phyloP scores from a whole-genome alignment of 1,140 invertebrate species.

The Potamilus streckersoni region DNA sequence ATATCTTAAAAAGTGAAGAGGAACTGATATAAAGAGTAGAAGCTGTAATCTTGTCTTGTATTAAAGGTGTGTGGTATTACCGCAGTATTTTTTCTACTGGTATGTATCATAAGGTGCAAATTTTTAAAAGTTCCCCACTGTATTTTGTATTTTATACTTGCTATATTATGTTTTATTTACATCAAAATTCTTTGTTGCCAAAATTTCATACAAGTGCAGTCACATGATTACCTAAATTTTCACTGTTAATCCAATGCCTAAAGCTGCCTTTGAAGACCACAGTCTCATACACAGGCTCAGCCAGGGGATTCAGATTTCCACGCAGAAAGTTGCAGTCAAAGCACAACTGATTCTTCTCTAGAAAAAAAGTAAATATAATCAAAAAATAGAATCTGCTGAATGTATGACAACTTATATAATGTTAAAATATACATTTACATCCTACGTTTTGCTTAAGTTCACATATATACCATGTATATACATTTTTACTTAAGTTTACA shows the following conservation, averaged over 20 bases:
- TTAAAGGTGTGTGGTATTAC: too few relatives aligned
- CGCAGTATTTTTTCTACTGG: too few relatives aligned
- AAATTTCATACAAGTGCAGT: background rate
- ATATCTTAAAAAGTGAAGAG: constrained; percentile 2
- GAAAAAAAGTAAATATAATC: constrained; percentile 18
- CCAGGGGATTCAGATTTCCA: constrained; percentile 40
- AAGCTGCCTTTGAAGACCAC: constrained; percentile 54
- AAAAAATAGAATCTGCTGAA: background rate
- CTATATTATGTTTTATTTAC: background rate
- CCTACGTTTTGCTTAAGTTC: too few relatives aligned
- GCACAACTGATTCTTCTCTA: constrained; percentile 50
- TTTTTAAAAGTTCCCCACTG: too few relatives aligned
- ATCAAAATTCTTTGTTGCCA: background rate
- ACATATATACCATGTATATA: too few relatives aligned
- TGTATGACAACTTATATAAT: background rate
- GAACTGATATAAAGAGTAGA: constrained; percentile 1
- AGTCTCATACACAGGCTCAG: constrained; percentile 45
- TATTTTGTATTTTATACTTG: background rate
- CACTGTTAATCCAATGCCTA: constrained; percentile 37
- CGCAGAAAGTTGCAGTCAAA: constrained; percentile 54
- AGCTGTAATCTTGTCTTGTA: background rate
- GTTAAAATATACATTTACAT: background rate
- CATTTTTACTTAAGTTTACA: too few relatives aligned
- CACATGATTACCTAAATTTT: constrained; percentile 27
- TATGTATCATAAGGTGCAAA: too few relatives aligned